These are phyloP conservation scores for Cecidostiba fungosa DNA, from an alignment of 2,888 invertebrate genomes.

Conservation along the genomic window DNA sequence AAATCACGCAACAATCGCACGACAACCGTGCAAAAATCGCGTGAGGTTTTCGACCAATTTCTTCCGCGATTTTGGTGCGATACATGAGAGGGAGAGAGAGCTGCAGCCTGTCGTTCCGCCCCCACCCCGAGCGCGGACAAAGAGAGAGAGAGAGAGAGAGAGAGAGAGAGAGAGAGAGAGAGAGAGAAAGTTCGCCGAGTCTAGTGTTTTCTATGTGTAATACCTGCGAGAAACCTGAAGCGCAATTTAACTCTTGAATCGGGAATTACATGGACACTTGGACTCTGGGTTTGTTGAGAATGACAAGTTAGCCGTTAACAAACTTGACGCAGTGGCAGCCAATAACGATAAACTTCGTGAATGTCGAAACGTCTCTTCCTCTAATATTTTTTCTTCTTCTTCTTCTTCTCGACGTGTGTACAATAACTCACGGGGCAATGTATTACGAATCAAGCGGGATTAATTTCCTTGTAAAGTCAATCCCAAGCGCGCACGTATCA, in stretches of 20 bases:
- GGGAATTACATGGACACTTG: not conserved
- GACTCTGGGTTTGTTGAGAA: not conserved
- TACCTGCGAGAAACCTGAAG: not conserved
- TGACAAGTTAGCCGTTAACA: not conserved
- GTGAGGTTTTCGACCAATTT: no score
- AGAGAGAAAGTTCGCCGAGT: not conserved
- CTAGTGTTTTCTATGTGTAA: not conserved
- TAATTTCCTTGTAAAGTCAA: slow-evolving; percentile 31
- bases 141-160: no score
- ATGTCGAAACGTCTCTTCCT: not conserved
- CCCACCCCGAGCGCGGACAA: no score
- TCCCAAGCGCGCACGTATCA: not conserved
- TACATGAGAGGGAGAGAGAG: no score
- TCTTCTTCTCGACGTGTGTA: not conserved
- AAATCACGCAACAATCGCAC: no score
- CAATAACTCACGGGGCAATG: not conserved
- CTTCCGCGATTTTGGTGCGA: no score
- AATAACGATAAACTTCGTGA: not conserved
- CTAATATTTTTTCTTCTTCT: not conserved
- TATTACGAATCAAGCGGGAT: slow-evolving; percentile 1
- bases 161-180: no score
- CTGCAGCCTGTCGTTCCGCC: no score
- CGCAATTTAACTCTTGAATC: not conserved
- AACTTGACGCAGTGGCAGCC: not conserved
- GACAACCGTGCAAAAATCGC: no score